Percentiles rank a stretch among this genome's conserved stretches.
Conservation (phyloP, 2,113 vertebrate genomes). For the Macroglossus sobrinus region DNA sequence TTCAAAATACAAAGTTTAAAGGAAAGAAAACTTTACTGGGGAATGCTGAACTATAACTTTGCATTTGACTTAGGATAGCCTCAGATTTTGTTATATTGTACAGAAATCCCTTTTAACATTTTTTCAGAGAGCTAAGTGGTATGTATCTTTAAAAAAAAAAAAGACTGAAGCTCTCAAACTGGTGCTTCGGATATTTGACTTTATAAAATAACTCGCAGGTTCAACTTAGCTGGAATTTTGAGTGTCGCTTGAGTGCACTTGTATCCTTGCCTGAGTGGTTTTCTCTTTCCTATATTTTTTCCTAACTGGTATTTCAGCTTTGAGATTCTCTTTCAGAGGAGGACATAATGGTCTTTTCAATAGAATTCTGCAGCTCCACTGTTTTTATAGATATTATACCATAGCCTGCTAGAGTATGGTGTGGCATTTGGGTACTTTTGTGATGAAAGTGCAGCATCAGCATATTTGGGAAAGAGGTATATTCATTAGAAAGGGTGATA, state of each 20-base stretch:
- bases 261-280: not conserved
- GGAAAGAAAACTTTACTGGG: not conserved
- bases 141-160: not conserved
- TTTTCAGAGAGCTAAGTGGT: not conserved
- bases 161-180: slow-evolving; percentile 23
- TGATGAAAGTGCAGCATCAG: too few species aligned
- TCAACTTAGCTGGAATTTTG: slow-evolving; percentile 52
- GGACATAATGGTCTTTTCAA: not conserved
- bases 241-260: slow-evolving; percentile 2
- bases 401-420: not conserved
- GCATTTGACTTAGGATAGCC: slow-evolving; percentile 6
- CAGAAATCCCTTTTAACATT: slow-evolving; percentile 1
- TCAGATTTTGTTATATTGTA: slow-evolving; percentile 39
- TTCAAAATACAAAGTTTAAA: not conserved
- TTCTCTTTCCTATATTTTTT: slow-evolving; percentile 9
- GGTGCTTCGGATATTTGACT: slow-evolving; percentile 32
- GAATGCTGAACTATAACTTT: slow-evolving; percentile 34
- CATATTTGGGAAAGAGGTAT: not conserved
- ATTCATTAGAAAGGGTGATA: not conserved
- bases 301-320: slow-evolving; percentile 22
- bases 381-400: not conserved
- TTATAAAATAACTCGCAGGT: slow-evolving; percentile 27
- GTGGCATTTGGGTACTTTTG: not conserved
- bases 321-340: not conserved
- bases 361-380: not conserved